These are phyloP conservation scores for Eriocheir sinensis DNA, from an alignment of 1,140 invertebrate species.

Conservation along the genomic window DNA sequence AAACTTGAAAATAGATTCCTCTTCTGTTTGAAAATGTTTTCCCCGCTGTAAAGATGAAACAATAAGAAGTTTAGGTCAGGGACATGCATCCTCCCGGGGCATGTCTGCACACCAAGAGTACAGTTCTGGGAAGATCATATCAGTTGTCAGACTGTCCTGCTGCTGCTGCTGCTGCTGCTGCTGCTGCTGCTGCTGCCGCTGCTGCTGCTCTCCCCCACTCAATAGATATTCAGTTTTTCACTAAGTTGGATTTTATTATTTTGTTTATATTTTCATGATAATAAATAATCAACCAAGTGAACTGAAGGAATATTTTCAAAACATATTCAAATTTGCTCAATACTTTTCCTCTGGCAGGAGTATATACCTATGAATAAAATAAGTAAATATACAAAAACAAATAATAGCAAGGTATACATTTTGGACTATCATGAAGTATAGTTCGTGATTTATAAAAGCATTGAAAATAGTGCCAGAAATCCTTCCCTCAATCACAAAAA, in stretches of 20 bases:
- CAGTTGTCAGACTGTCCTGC: background rate
- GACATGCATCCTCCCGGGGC: background rate
- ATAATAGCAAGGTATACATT: no score
- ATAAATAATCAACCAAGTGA: no score
- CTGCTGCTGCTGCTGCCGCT: background rate
- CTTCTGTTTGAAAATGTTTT: background rate
- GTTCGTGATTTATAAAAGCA: no score
- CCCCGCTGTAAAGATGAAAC: background rate
- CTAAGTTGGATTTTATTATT: slow-evolving; percentile 26
- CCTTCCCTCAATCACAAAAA: no score
- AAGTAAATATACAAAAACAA: no score
- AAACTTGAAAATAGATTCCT: background rate
- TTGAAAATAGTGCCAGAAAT: no score
- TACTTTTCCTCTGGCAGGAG: no score
- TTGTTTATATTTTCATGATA: background rate
- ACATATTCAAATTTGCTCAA: no score
- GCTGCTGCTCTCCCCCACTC: background rate
- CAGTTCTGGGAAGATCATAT: background rate
- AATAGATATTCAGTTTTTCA: no score
- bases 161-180: background rate
- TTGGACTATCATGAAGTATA: no score
- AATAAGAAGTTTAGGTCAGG: background rate
- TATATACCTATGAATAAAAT: no score
- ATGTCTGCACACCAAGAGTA: background rate
- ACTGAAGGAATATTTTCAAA: no score